Percentiles rank a stretch among this genome's conserved stretches.
Conservation (phyloP, 1,140 invertebrate genomes). For the Penaeus japonicus region DNA sequence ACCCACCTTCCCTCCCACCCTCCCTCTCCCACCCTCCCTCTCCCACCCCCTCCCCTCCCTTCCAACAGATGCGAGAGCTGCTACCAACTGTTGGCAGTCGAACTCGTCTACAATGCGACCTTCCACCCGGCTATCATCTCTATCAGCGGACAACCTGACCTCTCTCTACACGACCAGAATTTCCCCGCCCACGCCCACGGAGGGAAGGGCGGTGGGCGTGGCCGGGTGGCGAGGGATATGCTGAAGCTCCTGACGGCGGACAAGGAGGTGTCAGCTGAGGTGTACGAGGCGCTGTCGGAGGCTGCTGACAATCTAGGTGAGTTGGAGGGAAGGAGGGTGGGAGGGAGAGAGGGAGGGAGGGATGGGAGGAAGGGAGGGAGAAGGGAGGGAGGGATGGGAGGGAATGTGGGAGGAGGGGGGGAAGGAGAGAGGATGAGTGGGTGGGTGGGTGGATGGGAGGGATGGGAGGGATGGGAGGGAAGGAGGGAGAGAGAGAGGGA, state of each 20-base stretch:
- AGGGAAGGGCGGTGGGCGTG: neutral
- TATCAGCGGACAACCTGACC: conserved; percentile 35
- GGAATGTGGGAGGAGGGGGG: too few relatives aligned
- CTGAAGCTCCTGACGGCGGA: neutral
- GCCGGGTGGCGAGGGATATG: conserved; percentile 3
- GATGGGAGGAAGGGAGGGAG: too few relatives aligned
- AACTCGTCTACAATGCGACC: conserved; percentile 34
- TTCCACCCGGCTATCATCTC: conserved; percentile 24
- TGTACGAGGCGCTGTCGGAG: conserved; percentile 17
- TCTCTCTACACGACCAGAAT: neutral
- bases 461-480: too few relatives aligned
- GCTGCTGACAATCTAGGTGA: conserved; percentile 39
- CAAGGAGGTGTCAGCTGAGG: neutral
- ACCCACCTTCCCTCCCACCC: neutral
- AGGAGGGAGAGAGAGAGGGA: too few relatives aligned
- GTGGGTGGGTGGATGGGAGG: too few relatives aligned
- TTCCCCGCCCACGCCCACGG: neutral
- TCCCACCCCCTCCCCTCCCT: too few relatives aligned
- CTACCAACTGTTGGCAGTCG: conserved; percentile 30
- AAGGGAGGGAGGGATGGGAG: too few relatives aligned
- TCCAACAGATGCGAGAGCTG: conserved; percentile 28
- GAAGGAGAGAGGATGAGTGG: too few relatives aligned
- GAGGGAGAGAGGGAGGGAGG: neutral
- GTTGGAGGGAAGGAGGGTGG: neutral
- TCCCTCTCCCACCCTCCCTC: neutral